Base-by-base conservation (phyloP, 1,140 invertebrate species). In the Hypsibius dujardini region DNA sequence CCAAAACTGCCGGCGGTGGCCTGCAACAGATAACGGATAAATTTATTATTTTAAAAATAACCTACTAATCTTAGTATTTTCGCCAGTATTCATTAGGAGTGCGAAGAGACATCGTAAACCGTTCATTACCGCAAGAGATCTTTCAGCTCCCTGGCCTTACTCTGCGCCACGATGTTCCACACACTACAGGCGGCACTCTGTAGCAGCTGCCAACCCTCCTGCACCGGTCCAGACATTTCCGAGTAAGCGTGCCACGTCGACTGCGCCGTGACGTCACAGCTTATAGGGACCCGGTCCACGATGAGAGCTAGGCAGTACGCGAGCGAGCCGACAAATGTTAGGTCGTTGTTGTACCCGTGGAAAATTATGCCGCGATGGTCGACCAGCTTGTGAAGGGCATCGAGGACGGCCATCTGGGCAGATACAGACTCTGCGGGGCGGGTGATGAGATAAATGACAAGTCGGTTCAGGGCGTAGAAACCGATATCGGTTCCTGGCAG, bases 351-450 rank as follows among this genome's bases (percentile, higher is more conserved):
- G 40, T 12, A 46, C 28, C 1, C 47, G 47, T 71, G 47, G 47
- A 71, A 71, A 46, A 71, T 71, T 15, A 59, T 40, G 2, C 1
- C 88, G 70, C 84, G 77, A 76, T 83, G 87, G 72, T 85, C 90
- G 12, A 91, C 92, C 3, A 98, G 82, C 81, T 94, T 95, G 78
- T 95, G 92, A 47, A 98, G 82, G 1, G 91, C 87, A 78, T 96
- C 92, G 71, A 96, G 80, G 3, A 95, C 89, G 12, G 87, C 87
- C 85, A 92, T 91, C 79, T 95, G 92, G 79, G 92, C 73, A 12
- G 78, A 73, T 45, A 83, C 79, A 1, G 87, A 87, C 74, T 95
- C 89, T 3, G 91, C 90, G 60, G 90, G 87, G 69, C 95, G 84
- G 1, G 92, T 95, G 14, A 99, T 79, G 73, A 97, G 83, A 80